These are phyloP conservation scores for Anabacerthia variegaticeps DNA, from an alignment of 2,797 vertebrate species.

Conservation along the genomic window DNA sequence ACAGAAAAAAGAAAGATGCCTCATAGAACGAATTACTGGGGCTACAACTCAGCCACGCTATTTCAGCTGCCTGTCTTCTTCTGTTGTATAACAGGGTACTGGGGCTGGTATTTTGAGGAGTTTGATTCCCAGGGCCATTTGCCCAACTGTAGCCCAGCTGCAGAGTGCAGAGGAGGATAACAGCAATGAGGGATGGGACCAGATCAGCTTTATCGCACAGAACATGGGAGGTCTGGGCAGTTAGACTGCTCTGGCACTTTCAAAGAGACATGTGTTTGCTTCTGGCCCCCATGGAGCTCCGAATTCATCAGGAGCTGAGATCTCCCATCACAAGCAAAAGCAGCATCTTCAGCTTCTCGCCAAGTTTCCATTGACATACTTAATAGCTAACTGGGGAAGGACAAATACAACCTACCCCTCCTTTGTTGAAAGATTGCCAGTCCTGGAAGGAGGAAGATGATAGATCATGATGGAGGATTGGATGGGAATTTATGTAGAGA, in stretches of 20 bases:
- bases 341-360: slow-evolving; percentile 22
- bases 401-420: slow-evolving; percentile 51
- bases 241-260: background rate
- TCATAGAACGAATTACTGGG: background rate
- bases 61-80: background rate
- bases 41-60: background rate
- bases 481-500: slow-evolving; percentile 22
- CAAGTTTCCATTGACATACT: slow-evolving; percentile 65
- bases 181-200: background rate
- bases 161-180: background rate
- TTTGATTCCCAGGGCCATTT: background rate
- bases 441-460: slow-evolving; percentile 26
- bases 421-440: slow-evolving; percentile 55
- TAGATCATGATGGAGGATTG: slow-evolving; percentile 23
- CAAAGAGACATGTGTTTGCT: background rate
- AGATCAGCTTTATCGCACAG: background rate
- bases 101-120: background rate
- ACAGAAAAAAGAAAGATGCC: background rate
- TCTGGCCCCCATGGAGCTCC: background rate
- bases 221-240: background rate
- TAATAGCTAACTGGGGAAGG: slow-evolving; percentile 54
- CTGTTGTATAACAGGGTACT: background rate
- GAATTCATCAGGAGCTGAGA: background rate
- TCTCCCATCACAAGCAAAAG: background rate
- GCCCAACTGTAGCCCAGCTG: background rate